Percentiles rank a stretch among this genome's conserved stretches.
Evolutionary conservation across 2,113 vertebrate species (phyloP).

Genomic region (Glaucomys volans): DNA sequence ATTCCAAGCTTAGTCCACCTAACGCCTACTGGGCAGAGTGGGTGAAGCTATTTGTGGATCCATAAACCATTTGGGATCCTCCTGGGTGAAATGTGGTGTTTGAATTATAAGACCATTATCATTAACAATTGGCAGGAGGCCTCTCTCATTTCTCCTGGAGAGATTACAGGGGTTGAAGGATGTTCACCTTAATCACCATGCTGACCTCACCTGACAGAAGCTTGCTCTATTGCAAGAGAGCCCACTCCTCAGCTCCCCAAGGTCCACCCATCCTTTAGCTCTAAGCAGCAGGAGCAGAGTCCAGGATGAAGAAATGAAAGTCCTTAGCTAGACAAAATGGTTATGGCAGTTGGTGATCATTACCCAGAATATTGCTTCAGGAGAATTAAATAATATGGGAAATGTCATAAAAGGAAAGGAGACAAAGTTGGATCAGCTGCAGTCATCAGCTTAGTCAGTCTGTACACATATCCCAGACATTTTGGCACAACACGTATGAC

Average conservation of each 20-base stretch:
- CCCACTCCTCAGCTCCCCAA: background rate
- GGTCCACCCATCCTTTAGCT: background rate
- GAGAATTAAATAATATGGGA: constrained; percentile 57
- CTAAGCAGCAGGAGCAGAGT: background rate
- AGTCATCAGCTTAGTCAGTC: background rate
- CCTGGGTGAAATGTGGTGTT: constrained; percentile 70
- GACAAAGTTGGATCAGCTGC: background rate
- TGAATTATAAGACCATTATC: constrained; percentile 75
- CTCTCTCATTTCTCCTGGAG: constrained; percentile 48
- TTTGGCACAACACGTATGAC: background rate
- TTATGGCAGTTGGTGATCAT: constrained; percentile 59
- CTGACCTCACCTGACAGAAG: constrained; percentile 74
- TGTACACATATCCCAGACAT: background rate
- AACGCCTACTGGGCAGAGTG: constrained; percentile 22
- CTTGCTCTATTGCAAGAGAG: background rate
- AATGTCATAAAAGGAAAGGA: constrained; percentile 7
- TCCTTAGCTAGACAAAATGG: constrained; percentile 65
- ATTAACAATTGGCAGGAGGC: constrained; percentile 36
- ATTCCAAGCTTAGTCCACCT: constrained; percentile 62
- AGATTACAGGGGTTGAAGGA: constrained; percentile 54
- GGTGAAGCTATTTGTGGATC: constrained; percentile 73
- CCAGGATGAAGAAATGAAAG: constrained; percentile 18
- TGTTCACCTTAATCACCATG: constrained; percentile 39
- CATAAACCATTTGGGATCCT: constrained; percentile 70
- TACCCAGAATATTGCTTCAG: constrained; percentile 60